Percentiles rank a stretch among this genome's conserved stretches.
Evolutionary conservation across 2,888 invertebrate species (phyloP).

Genomic region (Tyria jacobaeae): DNA sequence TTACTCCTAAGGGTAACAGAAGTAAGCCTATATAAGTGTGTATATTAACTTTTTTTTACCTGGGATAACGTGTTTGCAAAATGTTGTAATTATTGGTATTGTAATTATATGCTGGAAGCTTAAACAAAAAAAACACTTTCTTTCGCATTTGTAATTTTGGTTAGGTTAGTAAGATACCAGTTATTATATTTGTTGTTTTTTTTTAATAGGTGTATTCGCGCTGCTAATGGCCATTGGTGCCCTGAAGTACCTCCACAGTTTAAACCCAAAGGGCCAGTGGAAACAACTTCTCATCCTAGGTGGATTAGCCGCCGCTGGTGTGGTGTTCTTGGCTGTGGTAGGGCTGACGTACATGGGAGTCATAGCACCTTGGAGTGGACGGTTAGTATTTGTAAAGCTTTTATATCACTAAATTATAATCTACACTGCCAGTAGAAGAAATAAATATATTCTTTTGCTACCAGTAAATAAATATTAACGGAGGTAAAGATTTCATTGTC

Average conservation of each 20-base stretch:
- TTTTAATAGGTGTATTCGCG: constrained; percentile 94
- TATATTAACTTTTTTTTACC: too few species aligned
- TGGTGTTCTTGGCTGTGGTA: constrained; percentile 94
- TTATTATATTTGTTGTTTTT: constrained; percentile 46
- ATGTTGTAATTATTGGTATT: too few species aligned
- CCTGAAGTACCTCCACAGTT: constrained; percentile 94
- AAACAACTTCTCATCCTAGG: constrained; percentile 94
- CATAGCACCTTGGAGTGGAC: constrained; percentile 98
- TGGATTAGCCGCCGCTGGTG: constrained; percentile 90
- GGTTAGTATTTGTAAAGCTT: constrained; percentile 72
- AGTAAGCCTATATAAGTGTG: too few species aligned
- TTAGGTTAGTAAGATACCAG: too few species aligned
- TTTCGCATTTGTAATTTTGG: too few species aligned
- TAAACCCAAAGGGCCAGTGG: constrained; percentile 96
- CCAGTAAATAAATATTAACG: too few species aligned
- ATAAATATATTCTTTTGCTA: too few species aligned
- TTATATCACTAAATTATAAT: neutral
- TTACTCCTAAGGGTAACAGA: too few species aligned
- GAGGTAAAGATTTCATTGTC: too few species aligned
- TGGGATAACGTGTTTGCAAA: too few species aligned
- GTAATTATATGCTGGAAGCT: too few species aligned
- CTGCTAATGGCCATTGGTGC: constrained; percentile 95
- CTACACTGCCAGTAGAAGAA: neutral
- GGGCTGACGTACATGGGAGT: constrained; percentile 97
- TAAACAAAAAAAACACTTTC: too few species aligned